Evolutionary conservation across 2,113 vertebrate species (phyloP).

Genomic region (Dasyornis broadbenti): DNA sequence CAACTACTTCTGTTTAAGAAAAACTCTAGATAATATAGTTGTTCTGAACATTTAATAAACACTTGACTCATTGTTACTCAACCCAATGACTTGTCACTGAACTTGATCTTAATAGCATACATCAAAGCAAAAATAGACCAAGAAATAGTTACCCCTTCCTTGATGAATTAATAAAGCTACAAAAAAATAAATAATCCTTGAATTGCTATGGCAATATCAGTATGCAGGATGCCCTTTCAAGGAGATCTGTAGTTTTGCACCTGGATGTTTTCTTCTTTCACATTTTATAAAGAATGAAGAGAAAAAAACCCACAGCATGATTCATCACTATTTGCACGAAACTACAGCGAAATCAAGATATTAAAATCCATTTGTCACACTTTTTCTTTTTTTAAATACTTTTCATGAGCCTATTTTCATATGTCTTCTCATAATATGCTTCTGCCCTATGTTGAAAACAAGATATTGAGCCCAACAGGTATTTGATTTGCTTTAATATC

Average conservation of each 20-base stretch:
- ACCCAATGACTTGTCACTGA: neutral
- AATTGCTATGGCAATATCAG: neutral
- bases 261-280: neutral
- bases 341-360: slow-evolving; percentile 30
- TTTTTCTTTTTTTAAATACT: neutral
- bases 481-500: slow-evolving; percentile 25
- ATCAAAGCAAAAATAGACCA: neutral
- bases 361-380: slow-evolving; percentile 16
- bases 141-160: neutral
- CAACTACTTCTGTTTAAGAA: neutral
- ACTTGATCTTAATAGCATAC: neutral
- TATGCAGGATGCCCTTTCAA: slow-evolving; percentile 3
- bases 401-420: slow-evolving; percentile 25
- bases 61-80: slow-evolving; percentile 10
- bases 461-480: slow-evolving; percentile 30
- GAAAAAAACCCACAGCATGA: neutral
- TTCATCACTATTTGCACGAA: slow-evolving; percentile 36
- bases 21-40: neutral
- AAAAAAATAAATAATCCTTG: neutral
- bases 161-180: slow-evolving; percentile 4
- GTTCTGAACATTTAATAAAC: neutral
- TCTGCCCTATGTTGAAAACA: neutral
- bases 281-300: neutral
- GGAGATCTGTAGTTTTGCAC: neutral
- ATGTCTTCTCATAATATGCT: neutral